Evolutionary conservation across 1,140 invertebrate species (phyloP).

Genomic region (Steinernema feltiae): DNA sequence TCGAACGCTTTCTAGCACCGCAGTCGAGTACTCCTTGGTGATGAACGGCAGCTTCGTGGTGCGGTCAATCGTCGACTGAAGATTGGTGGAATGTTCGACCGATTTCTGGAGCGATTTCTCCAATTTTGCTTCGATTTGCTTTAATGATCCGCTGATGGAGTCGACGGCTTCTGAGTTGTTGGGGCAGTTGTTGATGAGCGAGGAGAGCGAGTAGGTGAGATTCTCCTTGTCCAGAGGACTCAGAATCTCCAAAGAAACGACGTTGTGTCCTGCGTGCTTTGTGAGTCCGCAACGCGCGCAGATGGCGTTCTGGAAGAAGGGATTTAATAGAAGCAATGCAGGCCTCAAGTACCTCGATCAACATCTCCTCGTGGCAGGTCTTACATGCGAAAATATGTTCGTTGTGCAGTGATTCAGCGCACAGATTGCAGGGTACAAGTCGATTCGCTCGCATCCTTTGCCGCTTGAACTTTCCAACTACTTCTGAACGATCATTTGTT

Average conservation of each 20-base stretch:
- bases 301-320: neutral
- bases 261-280: neutral
- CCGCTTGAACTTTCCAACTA: neutral
- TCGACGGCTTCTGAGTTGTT: neutral
- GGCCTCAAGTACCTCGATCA: neutral
- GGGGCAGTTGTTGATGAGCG: neutral
- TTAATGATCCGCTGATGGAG: neutral
- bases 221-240: conserved; percentile 1
- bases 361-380: neutral
- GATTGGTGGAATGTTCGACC: neutral
- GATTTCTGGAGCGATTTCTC: neutral
- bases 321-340: neutral
- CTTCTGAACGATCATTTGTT: neutral
- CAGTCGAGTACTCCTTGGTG: neutral
- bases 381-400: neutral
- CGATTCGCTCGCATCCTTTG: neutral
- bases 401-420: neutral
- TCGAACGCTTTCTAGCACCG: neutral
- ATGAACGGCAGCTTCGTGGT: neutral
- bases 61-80: neutral
- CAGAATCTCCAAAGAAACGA: neutral
- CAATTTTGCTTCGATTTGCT: neutral
- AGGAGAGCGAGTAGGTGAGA: conserved; percentile 3
- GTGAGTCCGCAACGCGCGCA: neutral
- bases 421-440: neutral